Percentiles rank a stretch among this genome's conserved stretches.
Conservation (phyloP, 2,888 invertebrate genomes). For the Platycheirus albimanus region DNA sequence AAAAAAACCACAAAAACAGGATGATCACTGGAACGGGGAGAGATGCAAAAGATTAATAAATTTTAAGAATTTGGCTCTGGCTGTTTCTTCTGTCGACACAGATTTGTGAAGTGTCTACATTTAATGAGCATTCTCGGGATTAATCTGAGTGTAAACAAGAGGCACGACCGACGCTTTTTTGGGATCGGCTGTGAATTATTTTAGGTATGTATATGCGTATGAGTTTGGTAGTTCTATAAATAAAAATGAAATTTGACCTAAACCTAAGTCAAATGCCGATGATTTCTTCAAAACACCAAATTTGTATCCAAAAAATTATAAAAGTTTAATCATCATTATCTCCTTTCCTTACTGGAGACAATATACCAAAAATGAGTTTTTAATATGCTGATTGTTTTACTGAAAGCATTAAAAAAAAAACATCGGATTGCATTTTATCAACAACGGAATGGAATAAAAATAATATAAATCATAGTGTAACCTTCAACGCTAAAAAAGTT, state of each 20-base stretch:
- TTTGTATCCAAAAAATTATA: no score
- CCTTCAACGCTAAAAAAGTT: no score
- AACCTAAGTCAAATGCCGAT: constrained; percentile 42
- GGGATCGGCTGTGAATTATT: constrained; percentile 24
- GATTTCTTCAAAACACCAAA: no score
- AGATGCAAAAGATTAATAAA: constrained; percentile 29
- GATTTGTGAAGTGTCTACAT: background rate
- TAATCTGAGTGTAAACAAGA: constrained; percentile 17
- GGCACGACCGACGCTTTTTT: constrained; percentile 25
- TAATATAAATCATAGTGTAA: no score
- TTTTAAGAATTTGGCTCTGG: constrained; percentile 16
- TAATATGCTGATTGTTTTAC: no score
- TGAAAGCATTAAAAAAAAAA: no score
- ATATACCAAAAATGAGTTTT: no score
- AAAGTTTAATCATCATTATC: no score
- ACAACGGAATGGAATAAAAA: no score
- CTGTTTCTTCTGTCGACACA: constrained; percentile 1
- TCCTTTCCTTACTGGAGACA: no score
- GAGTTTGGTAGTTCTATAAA: no score
- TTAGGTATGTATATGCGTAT: background rate
- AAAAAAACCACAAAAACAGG: constrained; percentile 3
- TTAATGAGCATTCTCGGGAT: constrained; percentile 21
- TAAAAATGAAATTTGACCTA: constrained; percentile 39
- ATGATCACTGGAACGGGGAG: constrained; percentile 6
- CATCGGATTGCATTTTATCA: no score